These are phyloP conservation scores for Xiphophorus maculatus DNA, from an alignment of 2,113 vertebrate genomes.

Conservation along the genomic window DNA sequence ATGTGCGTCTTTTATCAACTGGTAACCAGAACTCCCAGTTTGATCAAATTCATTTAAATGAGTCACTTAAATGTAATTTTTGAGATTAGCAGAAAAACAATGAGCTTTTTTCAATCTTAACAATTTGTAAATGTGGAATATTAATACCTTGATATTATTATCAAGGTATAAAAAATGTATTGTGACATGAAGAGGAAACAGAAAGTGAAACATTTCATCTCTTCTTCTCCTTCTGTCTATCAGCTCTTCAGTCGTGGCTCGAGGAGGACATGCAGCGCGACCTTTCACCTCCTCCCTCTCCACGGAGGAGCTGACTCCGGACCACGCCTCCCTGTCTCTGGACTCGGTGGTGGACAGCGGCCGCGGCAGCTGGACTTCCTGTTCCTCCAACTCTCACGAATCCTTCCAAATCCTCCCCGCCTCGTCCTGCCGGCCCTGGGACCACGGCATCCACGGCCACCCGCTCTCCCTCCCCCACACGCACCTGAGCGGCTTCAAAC, in stretches of 20 bases:
- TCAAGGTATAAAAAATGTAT: no score
- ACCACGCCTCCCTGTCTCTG: constrained; percentile 79
- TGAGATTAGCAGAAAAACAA: no score
- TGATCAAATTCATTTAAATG: no score
- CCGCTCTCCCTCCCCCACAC: constrained; percentile 78
- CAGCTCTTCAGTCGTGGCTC: constrained; percentile 63
- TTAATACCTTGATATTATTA: no score
- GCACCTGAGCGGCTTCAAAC: constrained; percentile 81
- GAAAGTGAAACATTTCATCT: not conserved
- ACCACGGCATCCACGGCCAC: constrained; percentile 75
- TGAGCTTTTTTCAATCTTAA: no score
- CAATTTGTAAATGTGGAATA: no score
- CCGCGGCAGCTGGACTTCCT: constrained; percentile 96
- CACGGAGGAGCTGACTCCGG: constrained; percentile 88
- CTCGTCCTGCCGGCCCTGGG: constrained; percentile 83
- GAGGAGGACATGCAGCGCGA: constrained; percentile 76
- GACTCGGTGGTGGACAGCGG: constrained; percentile 90
- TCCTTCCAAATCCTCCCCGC: constrained; percentile 90
- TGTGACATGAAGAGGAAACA: no score
- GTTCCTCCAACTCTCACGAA: constrained; percentile 95
- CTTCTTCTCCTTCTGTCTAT: not conserved
- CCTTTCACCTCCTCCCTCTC: constrained; percentile 85
- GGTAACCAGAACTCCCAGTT: no score
- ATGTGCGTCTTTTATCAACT: no score
- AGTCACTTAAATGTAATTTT: no score